Percentiles rank a stretch among this genome's conserved stretches.
phyloP scores from a whole-genome alignment of 2,888 invertebrate species.

The Latrodectus hesperus region DNA sequence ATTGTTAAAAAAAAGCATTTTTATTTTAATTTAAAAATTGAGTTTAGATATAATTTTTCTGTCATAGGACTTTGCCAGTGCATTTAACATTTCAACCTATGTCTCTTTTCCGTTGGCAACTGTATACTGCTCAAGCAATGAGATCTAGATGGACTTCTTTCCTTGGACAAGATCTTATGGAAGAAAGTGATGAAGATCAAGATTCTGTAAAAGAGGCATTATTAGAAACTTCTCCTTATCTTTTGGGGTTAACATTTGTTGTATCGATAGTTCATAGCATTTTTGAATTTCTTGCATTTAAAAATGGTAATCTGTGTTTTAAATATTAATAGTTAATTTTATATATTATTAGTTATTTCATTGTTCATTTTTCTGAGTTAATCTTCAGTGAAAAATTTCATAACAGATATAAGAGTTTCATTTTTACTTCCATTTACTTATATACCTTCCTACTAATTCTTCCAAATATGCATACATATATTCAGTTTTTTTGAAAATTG shows the following conservation, averaged over 20 bases:
- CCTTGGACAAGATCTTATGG: conserved; percentile 81
- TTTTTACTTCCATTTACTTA: no score
- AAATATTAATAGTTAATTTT: background rate
- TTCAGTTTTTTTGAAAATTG: no score
- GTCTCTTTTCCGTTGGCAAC: conserved; percentile 97
- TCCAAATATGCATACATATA: no score
- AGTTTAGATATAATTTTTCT: background rate
- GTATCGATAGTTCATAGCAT: conserved; percentile 97
- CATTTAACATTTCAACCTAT: conserved; percentile 83
- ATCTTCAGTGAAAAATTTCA: no score
- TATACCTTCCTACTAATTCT: no score
- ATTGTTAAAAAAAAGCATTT: no score
- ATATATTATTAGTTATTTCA: no score
- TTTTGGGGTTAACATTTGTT: conserved; percentile 90
- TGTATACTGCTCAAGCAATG: conserved; percentile 97
- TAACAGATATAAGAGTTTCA: no score
- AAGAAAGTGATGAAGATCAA: conserved; percentile 80
- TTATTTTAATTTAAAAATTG: no score
- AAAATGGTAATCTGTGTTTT: conserved; percentile 83
- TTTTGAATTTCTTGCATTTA: conserved; percentile 98
- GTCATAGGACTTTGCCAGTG: conserved; percentile 78
- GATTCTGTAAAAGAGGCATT: conserved; percentile 88
- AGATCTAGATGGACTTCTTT: conserved; percentile 85
- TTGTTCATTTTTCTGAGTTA: no score
- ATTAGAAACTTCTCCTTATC: conserved; percentile 96